phyloP scores from a whole-genome alignment of 1,140 invertebrate genomes.

The Amyelois transitella region DNA sequence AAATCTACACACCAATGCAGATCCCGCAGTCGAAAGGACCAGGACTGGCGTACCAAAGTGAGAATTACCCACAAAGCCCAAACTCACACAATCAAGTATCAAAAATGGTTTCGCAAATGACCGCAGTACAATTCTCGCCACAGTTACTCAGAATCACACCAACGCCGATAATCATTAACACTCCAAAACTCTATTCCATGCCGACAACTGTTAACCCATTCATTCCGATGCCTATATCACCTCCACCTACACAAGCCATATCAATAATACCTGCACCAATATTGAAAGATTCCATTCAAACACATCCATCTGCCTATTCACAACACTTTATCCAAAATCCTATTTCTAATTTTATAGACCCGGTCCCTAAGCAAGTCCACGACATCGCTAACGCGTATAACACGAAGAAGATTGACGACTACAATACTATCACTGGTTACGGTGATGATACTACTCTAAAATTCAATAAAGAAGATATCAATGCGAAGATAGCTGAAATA shows the following conservation, averaged over 20 bases:
- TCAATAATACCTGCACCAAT: slow-evolving; percentile 54
- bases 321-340: slow-evolving; percentile 51
- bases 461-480: slow-evolving; percentile 63
- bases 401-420: slow-evolving; percentile 67
- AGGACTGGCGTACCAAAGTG: slow-evolving; percentile 58
- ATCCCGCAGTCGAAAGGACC: slow-evolving; percentile 47
- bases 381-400: slow-evolving; percentile 52
- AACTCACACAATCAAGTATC: slow-evolving; percentile 54
- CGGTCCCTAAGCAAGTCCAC: slow-evolving; percentile 59
- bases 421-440: slow-evolving; percentile 64
- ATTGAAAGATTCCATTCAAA: slow-evolving; percentile 39
- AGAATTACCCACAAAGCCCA: slow-evolving; percentile 37
- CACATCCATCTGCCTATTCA: slow-evolving; percentile 31
- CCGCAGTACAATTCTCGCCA: slow-evolving; percentile 41
- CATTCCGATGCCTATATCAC: slow-evolving; percentile 58
- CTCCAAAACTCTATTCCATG: slow-evolving; percentile 52
- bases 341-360: slow-evolving; percentile 70
- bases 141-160: slow-evolving; percentile 48
- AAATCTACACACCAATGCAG: slow-evolving; percentile 45
- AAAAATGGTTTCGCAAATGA: slow-evolving; percentile 66
- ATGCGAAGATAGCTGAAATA: slow-evolving; percentile 68
- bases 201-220: slow-evolving; percentile 74
- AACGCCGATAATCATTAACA: slow-evolving; percentile 45
- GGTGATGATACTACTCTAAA: slow-evolving; percentile 59
- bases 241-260: slow-evolving; percentile 55